phyloP scores from a whole-genome alignment of 2,888 invertebrate genomes.

The Leptinotarsa peninsularis region DNA sequence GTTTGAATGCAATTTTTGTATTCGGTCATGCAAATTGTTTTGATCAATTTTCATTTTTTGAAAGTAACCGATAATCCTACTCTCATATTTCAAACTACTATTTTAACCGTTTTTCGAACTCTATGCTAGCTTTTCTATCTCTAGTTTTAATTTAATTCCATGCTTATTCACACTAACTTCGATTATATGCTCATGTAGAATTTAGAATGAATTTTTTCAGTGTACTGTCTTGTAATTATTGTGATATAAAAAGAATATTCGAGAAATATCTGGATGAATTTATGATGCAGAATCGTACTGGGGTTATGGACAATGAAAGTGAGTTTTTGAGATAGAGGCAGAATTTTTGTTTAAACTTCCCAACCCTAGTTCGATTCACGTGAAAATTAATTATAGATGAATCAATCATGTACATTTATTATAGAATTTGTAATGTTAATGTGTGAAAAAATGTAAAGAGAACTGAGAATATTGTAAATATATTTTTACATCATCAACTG shows the following conservation, averaged over 20 bases:
- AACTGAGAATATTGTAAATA: slow-evolving; percentile 51
- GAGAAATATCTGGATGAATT: not conserved
- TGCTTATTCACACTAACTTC: slow-evolving; percentile 9
- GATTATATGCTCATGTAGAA: slow-evolving; percentile 6
- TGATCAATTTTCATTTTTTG: no score
- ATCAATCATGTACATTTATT: slow-evolving; percentile 50
- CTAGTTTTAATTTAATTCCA: not conserved
- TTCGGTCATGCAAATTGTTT: no score
- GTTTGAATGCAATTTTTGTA: no score
- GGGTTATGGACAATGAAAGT: not conserved
- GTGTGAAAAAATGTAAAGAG: slow-evolving; percentile 48
- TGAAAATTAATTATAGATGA: slow-evolving; percentile 27
- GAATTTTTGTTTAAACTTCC: not conserved
- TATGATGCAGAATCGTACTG: not conserved
- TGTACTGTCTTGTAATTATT: slow-evolving; percentile 8
- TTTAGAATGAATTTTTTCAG: not conserved
- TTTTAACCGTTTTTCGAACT: not conserved
- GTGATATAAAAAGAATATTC: slow-evolving; percentile 12
- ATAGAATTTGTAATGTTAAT: slow-evolving; percentile 32
- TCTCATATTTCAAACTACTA: not conserved
- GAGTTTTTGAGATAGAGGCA: not conserved
- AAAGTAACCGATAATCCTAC: not conserved
- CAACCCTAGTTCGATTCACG: slow-evolving; percentile 1
- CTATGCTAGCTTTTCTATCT: not conserved
- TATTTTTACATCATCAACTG: slow-evolving; percentile 22